Evolutionary conservation across 2,888 invertebrate genomes (phyloP), one percentile per base, ranked within the genome.

Genomic region (Leuctra nigra): DNA sequence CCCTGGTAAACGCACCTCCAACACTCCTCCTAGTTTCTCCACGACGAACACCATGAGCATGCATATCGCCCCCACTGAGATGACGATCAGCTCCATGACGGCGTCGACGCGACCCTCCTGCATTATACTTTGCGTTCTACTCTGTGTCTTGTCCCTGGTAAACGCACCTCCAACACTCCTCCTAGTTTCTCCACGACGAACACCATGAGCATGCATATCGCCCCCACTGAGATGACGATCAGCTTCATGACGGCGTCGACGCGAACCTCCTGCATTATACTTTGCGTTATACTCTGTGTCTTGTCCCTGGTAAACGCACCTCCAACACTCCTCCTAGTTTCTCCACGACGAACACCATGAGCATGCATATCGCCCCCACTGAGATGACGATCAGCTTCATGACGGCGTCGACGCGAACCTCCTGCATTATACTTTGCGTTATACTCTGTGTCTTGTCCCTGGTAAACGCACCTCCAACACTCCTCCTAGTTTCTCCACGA

Each of bases 201-300:
- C 16, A 65, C 60, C 46, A 81, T 70, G 2, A 70, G 68, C 1
- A 75, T 75, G 25, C 76, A 73, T 57, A 80, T 72, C 1, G 72
- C 39, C 0, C 82, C 82, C 0, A 77, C 71, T 1, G 77, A 56
- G 0, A 80, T 64, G 36, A 79, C 79, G 1, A 78, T 71, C 60
- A 77, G 71, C 72, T 81, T 82, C 75, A 83, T 78, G 47, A 80
- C 76, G 60, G 73, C 74, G 53, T 80, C 79, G 22, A 81, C 79
- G 1, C 75, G 70, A 35, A 72, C 68, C 64, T 80, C 79, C n/a
- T n/a, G n/a, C n/a, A n/a, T n/a, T n/a, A n/a, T n/a, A n/a, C n/a
- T n/a, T n/a, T n/a, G n/a, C n/a, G n/a, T n/a, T n/a, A n/a, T n/a
- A n/a, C n/a, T n/a, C n/a, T n/a, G n/a, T n/a, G n/a, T n/a, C n/a